Percentiles rank a stretch among this genome's conserved stretches.
phyloP scores from a whole-genome alignment of 64 coral and sea anemone species.

The Pachyseris speciosa region DNA sequence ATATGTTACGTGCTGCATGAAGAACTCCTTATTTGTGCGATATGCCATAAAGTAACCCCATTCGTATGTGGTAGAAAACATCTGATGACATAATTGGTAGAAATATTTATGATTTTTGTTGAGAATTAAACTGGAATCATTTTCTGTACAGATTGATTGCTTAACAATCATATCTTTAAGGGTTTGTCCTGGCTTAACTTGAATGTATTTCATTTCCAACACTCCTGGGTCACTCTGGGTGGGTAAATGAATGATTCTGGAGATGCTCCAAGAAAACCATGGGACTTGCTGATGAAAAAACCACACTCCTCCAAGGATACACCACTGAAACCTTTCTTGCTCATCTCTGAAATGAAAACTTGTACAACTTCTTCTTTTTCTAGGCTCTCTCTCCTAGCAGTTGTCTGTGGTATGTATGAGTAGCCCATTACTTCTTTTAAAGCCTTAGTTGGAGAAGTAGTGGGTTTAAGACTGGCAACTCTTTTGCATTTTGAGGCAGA shows the following conservation, averaged over 20 bases:
- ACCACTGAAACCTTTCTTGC: constrained; percentile 8
- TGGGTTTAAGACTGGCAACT: constrained; percentile 39
- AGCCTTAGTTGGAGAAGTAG: constrained; percentile 47
- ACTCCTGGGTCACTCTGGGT: neutral
- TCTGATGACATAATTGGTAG: constrained; percentile 27
- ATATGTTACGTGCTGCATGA: neutral
- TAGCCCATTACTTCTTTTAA: constrained; percentile 53
- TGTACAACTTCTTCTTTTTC: constrained; percentile 51
- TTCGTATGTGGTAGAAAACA: constrained; percentile 30
- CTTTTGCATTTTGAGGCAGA: constrained; percentile 68
- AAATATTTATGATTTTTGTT: constrained; percentile 47
- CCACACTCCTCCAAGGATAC: constrained; percentile 42
- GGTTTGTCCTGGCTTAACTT: constrained; percentile 14
- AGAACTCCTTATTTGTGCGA: constrained; percentile 12
- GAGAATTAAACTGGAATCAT: neutral
- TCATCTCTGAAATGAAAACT: constrained; percentile 23
- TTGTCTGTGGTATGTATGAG: neutral
- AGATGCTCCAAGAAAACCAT: constrained; percentile 55
- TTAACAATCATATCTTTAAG: constrained; percentile 23
- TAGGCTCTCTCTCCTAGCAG: constrained; percentile 45
- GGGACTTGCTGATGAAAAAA: constrained; percentile 52
- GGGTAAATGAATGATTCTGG: constrained; percentile 35
- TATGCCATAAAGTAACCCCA: constrained; percentile 28
- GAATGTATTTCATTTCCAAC: constrained; percentile 29
- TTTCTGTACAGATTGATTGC: constrained; percentile 2